Conservation (phyloP, 2,888 invertebrate genomes). For the Germaria angustata region DNA sequence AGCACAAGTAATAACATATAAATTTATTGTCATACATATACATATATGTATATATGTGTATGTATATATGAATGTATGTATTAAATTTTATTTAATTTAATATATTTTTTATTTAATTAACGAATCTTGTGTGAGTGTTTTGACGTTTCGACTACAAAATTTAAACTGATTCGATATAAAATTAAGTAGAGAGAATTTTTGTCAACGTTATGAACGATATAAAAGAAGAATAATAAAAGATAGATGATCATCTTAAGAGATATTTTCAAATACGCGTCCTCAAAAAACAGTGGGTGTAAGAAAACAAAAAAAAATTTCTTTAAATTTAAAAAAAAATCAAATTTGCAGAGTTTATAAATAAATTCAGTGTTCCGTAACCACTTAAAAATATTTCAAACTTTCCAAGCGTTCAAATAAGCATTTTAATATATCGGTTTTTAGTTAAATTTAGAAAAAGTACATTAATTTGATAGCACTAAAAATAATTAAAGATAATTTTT, state of each 20-base stretch:
- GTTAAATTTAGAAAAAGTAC: too few relatives aligned
- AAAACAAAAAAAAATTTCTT: background rate
- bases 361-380: too few relatives aligned
- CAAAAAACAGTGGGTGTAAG: background rate
- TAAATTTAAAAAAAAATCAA: background rate
- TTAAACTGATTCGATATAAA: conserved; percentile 46
- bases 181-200: conserved; percentile 38
- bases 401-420: too few relatives aligned
- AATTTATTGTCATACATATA: conserved; percentile 10
- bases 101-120: background rate
- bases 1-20: background rate
- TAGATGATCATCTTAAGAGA: conserved; percentile 18
- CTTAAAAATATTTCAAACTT: too few relatives aligned
- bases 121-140: conserved; percentile 40
- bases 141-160: conserved; percentile 51
- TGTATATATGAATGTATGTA: too few relatives aligned
- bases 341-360: too few relatives aligned
- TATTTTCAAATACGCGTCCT: conserved; percentile 25
- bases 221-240: background rate
- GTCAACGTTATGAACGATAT: conserved; percentile 36
- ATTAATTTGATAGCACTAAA: too few relatives aligned
- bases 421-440: too few relatives aligned
- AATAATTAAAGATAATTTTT: too few relatives aligned
- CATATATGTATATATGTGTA: too few relatives aligned
- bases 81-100: background rate